Conservation (phyloP, 2,797 vertebrate genomes). For the Mycteria americana region DNA sequence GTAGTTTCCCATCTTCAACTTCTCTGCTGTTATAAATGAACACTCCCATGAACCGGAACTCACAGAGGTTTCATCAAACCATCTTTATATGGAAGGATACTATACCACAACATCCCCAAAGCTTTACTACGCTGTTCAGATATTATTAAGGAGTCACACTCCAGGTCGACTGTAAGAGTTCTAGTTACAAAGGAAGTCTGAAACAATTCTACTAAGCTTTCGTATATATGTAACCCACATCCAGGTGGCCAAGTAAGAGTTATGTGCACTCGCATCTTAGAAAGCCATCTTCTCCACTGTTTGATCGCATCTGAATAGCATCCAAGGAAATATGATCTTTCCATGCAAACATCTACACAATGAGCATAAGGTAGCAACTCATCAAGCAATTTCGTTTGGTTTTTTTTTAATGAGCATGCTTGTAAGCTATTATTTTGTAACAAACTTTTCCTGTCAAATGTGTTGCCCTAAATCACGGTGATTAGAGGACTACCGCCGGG, state of each 20-base stretch:
- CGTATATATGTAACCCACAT: neutral
- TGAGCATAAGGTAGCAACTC: neutral
- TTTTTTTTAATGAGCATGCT: neutral
- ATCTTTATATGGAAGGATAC: neutral
- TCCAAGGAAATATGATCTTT: neutral
- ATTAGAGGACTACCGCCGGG: neutral
- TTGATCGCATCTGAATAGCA: accelerated
- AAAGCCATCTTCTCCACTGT: neutral
- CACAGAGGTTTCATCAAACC: neutral
- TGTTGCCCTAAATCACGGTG: neutral
- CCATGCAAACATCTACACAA: neutral
- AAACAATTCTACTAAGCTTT: neutral
- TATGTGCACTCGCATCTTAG: neutral
- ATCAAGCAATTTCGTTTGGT: neutral
- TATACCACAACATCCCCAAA: accelerated
- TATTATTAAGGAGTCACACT: neutral
- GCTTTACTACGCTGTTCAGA: neutral
- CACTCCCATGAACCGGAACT: neutral
- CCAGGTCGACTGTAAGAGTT: neutral
- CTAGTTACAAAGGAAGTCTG: neutral
- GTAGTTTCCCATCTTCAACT: neutral
- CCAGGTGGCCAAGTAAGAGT: neutral
- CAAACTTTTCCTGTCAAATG: neutral
- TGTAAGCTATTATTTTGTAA: neutral
- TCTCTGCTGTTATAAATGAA: neutral